phyloP scores from a whole-genome alignment of 1,140 invertebrate species.

The Chrysomallon squamiferum region DNA sequence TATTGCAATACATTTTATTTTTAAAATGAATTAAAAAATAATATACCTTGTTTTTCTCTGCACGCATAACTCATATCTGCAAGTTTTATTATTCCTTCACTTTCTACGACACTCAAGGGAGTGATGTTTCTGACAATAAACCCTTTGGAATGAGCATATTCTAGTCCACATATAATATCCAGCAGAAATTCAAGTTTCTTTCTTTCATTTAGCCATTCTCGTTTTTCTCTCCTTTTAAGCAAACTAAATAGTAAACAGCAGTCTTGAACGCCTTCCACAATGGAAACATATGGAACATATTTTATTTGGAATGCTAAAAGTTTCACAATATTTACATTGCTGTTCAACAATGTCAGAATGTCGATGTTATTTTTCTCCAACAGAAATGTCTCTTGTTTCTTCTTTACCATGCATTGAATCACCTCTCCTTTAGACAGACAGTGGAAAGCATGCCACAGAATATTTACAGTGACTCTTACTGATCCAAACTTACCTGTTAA shows the following conservation, averaged over 20 bases:
- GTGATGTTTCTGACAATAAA: neutral
- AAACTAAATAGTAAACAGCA: neutral
- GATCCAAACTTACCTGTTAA: too few relatives aligned
- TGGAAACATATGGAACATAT: neutral
- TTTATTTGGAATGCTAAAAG: neutral
- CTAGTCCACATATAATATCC: neutral
- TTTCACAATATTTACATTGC: neutral
- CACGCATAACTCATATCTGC: constrained; percentile 1
- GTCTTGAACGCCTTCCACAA: neutral
- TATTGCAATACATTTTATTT: too few relatives aligned
- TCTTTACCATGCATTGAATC: too few relatives aligned
- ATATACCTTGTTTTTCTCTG: neutral
- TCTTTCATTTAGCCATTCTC: neutral
- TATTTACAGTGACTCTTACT: too few relatives aligned
- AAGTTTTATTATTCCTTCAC: neutral
- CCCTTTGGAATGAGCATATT: neutral
- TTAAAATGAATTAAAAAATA: too few relatives aligned
- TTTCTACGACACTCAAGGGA: neutral
- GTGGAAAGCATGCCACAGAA: too few relatives aligned
- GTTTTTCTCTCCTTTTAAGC: neutral
- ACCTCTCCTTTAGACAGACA: too few relatives aligned
- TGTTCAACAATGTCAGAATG: neutral
- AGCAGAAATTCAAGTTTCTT: neutral
- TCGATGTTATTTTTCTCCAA: neutral
- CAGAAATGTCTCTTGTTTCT: too few relatives aligned